phyloP scores from a whole-genome alignment of 2,113 vertebrate species.

The Mustela lutreola region DNA sequence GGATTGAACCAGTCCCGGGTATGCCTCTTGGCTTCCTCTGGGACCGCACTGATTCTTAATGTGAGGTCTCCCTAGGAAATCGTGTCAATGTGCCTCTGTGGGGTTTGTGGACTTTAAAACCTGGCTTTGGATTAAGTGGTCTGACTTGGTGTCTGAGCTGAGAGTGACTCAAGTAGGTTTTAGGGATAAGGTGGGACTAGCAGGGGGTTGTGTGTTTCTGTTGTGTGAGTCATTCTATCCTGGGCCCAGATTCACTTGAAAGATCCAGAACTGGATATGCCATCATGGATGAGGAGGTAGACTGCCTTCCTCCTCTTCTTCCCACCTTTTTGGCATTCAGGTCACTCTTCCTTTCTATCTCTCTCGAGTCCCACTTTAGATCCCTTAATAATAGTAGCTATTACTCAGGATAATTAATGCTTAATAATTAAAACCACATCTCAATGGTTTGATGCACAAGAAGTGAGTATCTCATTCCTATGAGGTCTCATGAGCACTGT shows the following conservation, averaged over 20 bases:
- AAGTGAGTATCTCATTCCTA: fast-evolving
- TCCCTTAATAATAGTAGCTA: neutral
- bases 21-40: neutral
- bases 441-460: neutral
- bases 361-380: neutral
- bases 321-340: neutral
- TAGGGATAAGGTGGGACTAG: neutral
- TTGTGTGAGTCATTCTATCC: neutral
- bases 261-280: neutral
- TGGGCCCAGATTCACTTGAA: neutral
- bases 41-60: neutral
- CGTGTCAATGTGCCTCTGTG: neutral
- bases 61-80: neutral
- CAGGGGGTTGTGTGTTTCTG: neutral
- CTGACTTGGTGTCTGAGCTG: neutral
- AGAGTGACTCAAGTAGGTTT: neutral
- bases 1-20: neutral
- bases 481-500: neutral
- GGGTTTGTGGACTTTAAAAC: neutral
- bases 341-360: neutral
- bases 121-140: neutral
- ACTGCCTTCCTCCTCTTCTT: fast-evolving
- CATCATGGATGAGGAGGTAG: neutral
- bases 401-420: neutral
- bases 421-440: neutral